These are phyloP conservation scores for Stenodema calcarata DNA, from an alignment of 2,888 invertebrate genomes.

Conservation along the genomic window DNA sequence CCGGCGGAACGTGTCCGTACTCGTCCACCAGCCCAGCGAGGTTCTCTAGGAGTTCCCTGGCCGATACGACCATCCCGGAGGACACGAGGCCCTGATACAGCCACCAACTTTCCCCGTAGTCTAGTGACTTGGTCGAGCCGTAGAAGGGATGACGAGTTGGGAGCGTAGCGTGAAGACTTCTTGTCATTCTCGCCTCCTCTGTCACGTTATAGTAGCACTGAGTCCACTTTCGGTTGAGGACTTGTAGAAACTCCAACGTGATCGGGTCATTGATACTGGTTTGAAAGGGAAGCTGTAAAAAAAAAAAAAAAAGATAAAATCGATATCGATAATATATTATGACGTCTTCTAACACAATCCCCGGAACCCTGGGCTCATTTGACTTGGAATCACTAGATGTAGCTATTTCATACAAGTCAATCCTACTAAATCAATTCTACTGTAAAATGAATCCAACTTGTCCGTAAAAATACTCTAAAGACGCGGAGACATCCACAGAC, in stretches of 20 bases:
- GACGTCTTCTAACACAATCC: no score
- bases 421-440: no score
- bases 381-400: no score
- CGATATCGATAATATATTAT: no score
- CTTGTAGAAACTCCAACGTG: background rate
- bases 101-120: slow-evolving; percentile 21
- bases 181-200: background rate
- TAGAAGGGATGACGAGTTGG: background rate
- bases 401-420: no score
- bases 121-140: background rate
- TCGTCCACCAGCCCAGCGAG: slow-evolving; percentile 10
- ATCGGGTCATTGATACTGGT: background rate
- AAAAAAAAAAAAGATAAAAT: no score
- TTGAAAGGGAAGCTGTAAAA: background rate
- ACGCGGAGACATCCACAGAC: no score
- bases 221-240: slow-evolving; percentile 5
- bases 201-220: background rate
- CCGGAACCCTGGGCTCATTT: no score
- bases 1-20: slow-evolving; percentile 14
- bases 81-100: background rate
- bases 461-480: no score
- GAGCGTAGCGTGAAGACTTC: background rate
- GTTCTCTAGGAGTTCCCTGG: background rate
- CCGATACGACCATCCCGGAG: slow-evolving; percentile 9
- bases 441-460: no score